A percentile compares a stretch with the other conserved stretches of the same genome.
Evolutionary conservation across 92 coral and sea anemone genomes (phyloP).

Genomic region (Parazoanthus darwini): DNA sequence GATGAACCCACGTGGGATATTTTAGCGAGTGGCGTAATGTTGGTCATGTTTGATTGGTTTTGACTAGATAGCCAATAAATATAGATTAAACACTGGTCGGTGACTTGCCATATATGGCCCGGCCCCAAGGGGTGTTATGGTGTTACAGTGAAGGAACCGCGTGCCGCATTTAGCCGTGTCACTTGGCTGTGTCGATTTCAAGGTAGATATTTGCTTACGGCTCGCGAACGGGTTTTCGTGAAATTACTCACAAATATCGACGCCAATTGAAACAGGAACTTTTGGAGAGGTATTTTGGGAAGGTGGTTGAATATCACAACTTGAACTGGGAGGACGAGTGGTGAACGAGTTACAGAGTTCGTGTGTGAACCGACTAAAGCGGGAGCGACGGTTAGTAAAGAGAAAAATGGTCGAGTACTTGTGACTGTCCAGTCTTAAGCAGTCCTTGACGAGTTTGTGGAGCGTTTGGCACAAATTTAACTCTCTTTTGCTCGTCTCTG

Average conservation of each 20-base stretch:
- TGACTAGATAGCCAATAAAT: conserved; percentile 99
- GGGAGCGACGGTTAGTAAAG: conserved; percentile 82
- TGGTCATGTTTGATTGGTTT: conserved; percentile 99
- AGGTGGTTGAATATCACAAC: conserved; percentile 41
- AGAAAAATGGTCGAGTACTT: conserved; percentile 92
- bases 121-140: conserved; percentile 99
- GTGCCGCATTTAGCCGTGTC: conserved; percentile 99
- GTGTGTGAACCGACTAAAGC: conserved; percentile 62
- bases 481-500: conserved; percentile 64
- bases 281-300: conserved; percentile 36
- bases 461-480: conserved; percentile 72
- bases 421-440: conserved; percentile 76
- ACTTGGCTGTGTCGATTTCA: conserved; percentile 99
- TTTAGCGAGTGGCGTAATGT: conserved; percentile 85
- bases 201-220: conserved; percentile 86
- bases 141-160: conserved; percentile 97
- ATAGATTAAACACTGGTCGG: conserved; percentile 96
- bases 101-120: conserved; percentile 96
- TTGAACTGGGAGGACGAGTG: conserved; percentile 47
- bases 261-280: conserved; percentile 51
- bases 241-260: conserved; percentile 57
- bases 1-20: conserved; percentile 99
- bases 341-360: conserved; percentile 42
- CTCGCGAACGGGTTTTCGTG: conserved; percentile 80
- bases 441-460: conserved; percentile 78